Evolutionary conservation across 2,888 invertebrate species (phyloP).

Genomic region (Noctua pronuba): DNA sequence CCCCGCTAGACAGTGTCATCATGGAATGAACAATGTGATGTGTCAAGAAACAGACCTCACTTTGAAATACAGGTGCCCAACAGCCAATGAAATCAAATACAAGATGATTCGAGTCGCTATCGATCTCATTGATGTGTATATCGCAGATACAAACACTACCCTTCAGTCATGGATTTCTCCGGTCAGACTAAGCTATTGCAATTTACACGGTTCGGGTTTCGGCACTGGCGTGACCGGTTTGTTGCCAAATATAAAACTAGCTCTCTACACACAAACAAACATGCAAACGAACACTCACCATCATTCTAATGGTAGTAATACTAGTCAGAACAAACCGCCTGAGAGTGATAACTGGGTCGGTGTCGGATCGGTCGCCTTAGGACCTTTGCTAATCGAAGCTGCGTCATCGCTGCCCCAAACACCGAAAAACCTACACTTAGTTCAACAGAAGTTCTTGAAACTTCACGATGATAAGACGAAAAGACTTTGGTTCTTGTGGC

Average conservation of each 20-base stretch:
- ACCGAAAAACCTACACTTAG: conserved; percentile 93
- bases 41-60: conserved; percentile 93
- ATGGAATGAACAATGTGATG: conserved; percentile 93
- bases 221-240: conserved; percentile 97
- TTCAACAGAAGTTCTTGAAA: conserved; percentile 95
- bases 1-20: conserved; percentile 94
- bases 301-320: conserved; percentile 89
- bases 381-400: conserved; percentile 97
- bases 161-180: conserved; percentile 97
- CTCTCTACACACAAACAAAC: conserved; percentile 92
- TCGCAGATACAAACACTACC: conserved; percentile 97
- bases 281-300: conserved; percentile 89
- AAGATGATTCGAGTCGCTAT: conserved; percentile 97
- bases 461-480: conserved; percentile 96
- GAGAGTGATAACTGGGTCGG: conserved; percentile 96
- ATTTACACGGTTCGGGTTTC: conserved; percentile 98
- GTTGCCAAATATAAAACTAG: conserved; percentile 92
- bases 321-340: conserved; percentile 79
- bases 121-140: conserved; percentile 96
- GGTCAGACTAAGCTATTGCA: conserved; percentile 96
- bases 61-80: conserved; percentile 94
- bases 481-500: conserved; percentile 98
- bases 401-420: conserved; percentile 95
- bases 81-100: conserved; percentile 97
- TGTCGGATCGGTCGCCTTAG: conserved; percentile 96